phyloP scores from a whole-genome alignment of 2,888 invertebrate species.

The Ametastegia equiseti region DNA sequence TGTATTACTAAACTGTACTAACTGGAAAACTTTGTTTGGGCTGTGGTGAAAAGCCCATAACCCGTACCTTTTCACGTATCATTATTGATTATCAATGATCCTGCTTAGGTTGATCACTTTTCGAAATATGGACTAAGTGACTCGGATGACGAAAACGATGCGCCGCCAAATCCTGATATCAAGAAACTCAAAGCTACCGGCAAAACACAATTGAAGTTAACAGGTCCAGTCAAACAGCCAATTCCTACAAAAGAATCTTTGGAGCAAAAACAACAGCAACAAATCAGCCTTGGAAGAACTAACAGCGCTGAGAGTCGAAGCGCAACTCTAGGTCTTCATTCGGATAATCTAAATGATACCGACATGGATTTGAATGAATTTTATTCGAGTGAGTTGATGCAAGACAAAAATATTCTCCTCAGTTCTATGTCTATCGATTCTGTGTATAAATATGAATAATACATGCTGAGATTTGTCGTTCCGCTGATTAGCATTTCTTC shows the following conservation, averaged over 20 bases:
- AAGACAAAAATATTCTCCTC: neutral
- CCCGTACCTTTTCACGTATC: too few relatives aligned
- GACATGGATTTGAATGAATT: slow-evolving; percentile 2
- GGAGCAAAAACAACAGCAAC: slow-evolving; percentile 18
- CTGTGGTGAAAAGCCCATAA: neutral
- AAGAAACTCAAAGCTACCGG: slow-evolving; percentile 57
- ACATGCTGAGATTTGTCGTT: neutral
- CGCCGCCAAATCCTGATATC: slow-evolving; percentile 67
- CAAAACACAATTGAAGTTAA: neutral
- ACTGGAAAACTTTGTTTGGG: neutral
- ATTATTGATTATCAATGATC: too few relatives aligned
- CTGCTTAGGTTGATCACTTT: slow-evolving; percentile 90
- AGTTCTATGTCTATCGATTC: neutral
- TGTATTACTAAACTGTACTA: too few relatives aligned
- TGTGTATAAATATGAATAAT: neutral
- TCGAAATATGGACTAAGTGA: slow-evolving; percentile 95
- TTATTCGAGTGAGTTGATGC: slow-evolving; percentile 26
- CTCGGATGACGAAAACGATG: slow-evolving; percentile 89
- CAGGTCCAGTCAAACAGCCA: neutral
- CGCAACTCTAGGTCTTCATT: neutral
- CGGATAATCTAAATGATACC: slow-evolving; percentile 2
- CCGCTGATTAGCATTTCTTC: neutral
- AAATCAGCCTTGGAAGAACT: neutral
- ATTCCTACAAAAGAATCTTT: neutral
- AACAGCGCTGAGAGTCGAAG: neutral